These are phyloP conservation scores for Chaitophorus viminalis DNA, from an alignment of 2,888 invertebrate species.

Conservation along the genomic window DNA sequence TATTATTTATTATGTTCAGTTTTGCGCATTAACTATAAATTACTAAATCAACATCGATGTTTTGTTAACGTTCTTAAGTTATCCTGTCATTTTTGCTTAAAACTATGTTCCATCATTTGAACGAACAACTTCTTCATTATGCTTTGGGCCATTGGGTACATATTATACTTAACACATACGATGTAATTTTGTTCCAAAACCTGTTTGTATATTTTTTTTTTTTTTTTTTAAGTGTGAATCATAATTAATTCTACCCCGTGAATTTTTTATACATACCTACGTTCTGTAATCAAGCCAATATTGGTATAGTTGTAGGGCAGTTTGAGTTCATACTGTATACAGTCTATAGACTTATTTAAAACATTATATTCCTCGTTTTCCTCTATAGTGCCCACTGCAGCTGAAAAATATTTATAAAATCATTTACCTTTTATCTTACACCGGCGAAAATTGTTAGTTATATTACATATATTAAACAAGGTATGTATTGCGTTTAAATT, in stretches of 20 bases:
- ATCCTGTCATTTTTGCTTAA: constrained; percentile 21
- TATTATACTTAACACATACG: background rate
- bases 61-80: background rate
- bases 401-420: background rate
- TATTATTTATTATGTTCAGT: background rate
- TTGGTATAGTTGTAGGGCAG: background rate
- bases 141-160: constrained; percentile 14
- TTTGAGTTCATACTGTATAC: background rate
- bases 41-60: background rate
- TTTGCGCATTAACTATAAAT: background rate
- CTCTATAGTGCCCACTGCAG: no score
- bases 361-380: background rate
- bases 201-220: constrained; percentile 29
- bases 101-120: constrained; percentile 17
- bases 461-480: background rate
- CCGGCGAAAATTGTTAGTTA: background rate
- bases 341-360: background rate
- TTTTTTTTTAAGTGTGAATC: constrained; percentile 22
- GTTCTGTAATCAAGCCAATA: background rate
- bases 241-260: constrained; percentile 39
- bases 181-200: constrained; percentile 30
- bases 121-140: background rate
- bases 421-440: background rate
- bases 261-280: background rate
- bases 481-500: background rate